Percentiles rank a stretch among this genome's conserved stretches.
Conservation (phyloP, 2,888 invertebrate species). For the Lamproptera curius region DNA sequence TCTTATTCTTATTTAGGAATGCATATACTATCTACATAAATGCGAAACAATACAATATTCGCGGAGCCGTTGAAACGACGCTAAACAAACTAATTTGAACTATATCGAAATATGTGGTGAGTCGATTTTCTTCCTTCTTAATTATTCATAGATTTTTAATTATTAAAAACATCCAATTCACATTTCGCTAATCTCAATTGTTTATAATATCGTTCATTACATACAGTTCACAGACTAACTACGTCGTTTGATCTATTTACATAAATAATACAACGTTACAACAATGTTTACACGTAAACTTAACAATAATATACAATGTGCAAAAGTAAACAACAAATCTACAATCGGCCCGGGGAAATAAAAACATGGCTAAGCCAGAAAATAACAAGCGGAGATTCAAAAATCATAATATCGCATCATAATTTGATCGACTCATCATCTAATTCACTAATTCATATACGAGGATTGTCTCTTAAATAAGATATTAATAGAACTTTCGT, state of each 20-base stretch:
- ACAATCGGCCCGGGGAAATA: conserved; percentile 29
- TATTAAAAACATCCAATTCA: conserved; percentile 45
- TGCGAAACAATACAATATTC: conserved; percentile 43
- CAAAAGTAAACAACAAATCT: conserved; percentile 63
- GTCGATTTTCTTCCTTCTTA: conserved; percentile 25
- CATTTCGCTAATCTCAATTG: conserved; percentile 51
- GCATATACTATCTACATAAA: conserved; percentile 53
- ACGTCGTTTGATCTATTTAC: conserved; percentile 58
- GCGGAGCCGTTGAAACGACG: conserved; percentile 33
- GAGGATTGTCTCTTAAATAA: conserved; percentile 9
- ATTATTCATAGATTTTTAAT: too few relatives aligned
- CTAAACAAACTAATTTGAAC: conserved; percentile 65
- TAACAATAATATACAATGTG: conserved; percentile 68
- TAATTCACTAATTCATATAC: conserved; percentile 9
- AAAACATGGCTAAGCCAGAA: conserved; percentile 39
- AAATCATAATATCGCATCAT: conserved; percentile 25
- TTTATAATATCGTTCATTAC: conserved; percentile 38
- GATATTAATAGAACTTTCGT: conserved; percentile 31
- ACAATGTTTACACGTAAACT: conserved; percentile 67
- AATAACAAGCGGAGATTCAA: conserved; percentile 23
- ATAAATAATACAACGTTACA: conserved; percentile 72
- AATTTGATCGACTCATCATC: conserved; percentile 18
- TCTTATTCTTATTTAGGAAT: conserved; percentile 49
- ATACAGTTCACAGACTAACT: conserved; percentile 58
- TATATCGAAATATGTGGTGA: conserved; percentile 47